Evolutionary conservation across 2,888 invertebrate genomes (phyloP).

Genomic region (Trimorus sp.): DNA sequence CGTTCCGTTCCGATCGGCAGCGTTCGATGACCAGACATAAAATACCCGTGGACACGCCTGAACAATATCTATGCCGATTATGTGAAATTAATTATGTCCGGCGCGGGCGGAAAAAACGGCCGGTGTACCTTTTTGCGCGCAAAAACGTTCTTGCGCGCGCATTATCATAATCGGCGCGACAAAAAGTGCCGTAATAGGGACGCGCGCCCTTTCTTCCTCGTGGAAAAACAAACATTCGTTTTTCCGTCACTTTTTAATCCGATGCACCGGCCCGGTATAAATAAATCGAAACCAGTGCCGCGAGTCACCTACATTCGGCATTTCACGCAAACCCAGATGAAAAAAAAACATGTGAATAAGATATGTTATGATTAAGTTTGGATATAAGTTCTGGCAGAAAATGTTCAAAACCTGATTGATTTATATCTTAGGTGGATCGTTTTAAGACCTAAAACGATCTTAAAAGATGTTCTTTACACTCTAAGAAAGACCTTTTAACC

Average conservation of each 20-base stretch:
- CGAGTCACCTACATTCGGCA: conserved; percentile 43
- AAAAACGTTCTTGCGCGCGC: conserved; percentile 21
- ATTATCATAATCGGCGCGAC: conserved; percentile 32
- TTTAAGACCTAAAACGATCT: too few relatives aligned
- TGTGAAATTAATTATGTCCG: conserved; percentile 21
- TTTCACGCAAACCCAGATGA: conserved; percentile 21
- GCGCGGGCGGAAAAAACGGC: conserved; percentile 1
- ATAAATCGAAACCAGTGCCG: conserved; percentile 33
- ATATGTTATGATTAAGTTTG: too few relatives aligned
- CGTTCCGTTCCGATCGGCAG: too few relatives aligned
- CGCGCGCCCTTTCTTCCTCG: conserved; percentile 34
- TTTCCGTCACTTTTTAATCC: conserved; percentile 39
- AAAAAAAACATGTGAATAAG: too few relatives aligned
- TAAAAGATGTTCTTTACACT: too few relatives aligned
- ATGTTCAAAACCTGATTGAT: too few relatives aligned
- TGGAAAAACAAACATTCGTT: conserved; percentile 40
- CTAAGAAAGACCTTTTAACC: too few relatives aligned
- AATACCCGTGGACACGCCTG: too few relatives aligned
- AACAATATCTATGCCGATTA: conserved; percentile 15
- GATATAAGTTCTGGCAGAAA: too few relatives aligned
- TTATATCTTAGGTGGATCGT: too few relatives aligned
- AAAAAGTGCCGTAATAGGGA: conserved; percentile 28
- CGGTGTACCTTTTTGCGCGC: conserved; percentile 14
- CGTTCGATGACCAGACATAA: too few relatives aligned
- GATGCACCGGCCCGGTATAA: conserved; percentile 29